phyloP scores from a whole-genome alignment of 23 tunicate species.

The Ascidia mentula region DNA sequence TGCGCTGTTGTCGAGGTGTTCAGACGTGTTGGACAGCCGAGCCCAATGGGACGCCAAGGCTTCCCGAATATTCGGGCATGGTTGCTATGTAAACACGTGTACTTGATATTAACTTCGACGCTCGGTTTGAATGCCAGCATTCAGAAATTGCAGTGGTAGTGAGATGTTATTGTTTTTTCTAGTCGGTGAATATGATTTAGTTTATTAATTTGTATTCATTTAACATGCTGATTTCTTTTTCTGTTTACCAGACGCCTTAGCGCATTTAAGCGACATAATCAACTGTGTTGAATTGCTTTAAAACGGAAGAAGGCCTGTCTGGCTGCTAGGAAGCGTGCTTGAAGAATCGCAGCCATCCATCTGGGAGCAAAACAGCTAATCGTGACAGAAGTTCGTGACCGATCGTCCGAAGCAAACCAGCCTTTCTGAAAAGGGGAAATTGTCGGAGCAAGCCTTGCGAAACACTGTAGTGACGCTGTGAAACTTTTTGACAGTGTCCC shows the following conservation, averaged over 20 bases:
- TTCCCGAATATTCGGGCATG: background rate
- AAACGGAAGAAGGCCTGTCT: background rate
- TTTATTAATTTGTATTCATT: too few species aligned
- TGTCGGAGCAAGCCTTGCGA: background rate
- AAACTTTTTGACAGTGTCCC: slow-evolving; percentile 9
- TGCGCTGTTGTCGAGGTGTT: background rate
- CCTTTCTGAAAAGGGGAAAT: slow-evolving; percentile 2
- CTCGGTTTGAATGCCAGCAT: too few species aligned
- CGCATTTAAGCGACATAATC: background rate
- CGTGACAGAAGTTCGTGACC: slow-evolving; percentile 7
- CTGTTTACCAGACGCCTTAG: background rate
- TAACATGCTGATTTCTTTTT: too few species aligned
- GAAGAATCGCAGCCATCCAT: slow-evolving; percentile 11
- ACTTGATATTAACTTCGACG: background rate
- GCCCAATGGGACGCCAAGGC: background rate
- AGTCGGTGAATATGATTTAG: too few species aligned
- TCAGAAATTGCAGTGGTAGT: too few species aligned
- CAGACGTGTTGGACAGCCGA: background rate
- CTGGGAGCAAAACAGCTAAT: background rate
- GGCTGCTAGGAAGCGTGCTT: slow-evolving; percentile 3
- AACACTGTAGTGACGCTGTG: background rate
- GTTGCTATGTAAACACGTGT: background rate
- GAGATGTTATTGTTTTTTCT: too few species aligned
- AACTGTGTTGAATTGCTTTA: background rate
- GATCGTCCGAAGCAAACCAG: background rate